Conservation (phyloP, 2,113 vertebrate genomes). For the Bos javanicus region DNA sequence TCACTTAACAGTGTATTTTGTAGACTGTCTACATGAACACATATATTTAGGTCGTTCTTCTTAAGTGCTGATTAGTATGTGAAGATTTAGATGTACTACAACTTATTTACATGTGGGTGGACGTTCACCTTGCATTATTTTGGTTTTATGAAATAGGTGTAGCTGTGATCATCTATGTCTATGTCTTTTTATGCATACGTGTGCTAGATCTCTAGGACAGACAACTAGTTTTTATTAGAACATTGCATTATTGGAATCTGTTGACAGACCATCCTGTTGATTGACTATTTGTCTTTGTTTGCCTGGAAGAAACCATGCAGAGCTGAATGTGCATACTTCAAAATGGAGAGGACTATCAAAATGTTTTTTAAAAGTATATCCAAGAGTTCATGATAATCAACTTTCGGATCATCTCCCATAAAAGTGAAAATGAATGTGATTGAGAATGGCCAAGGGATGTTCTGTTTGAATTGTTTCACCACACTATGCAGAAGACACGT, state of each 20-base stretch:
- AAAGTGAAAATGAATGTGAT: not conserved
- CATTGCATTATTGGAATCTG: not conserved
- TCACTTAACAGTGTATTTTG: not conserved
- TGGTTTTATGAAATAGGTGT: not conserved
- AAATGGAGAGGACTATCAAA: not conserved
- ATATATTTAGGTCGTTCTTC: not conserved
- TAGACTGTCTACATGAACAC: not conserved
- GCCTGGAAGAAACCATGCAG: not conserved
- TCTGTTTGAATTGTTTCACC: not conserved
- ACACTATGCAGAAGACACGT: not conserved
- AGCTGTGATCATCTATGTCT: not conserved
- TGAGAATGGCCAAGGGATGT: not conserved
- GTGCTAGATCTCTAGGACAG: not conserved
- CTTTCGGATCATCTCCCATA: not conserved
- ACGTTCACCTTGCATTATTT: not conserved
- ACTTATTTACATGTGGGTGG: not conserved
- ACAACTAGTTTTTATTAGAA: not conserved
- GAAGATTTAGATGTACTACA: not conserved
- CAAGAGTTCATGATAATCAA: not conserved
- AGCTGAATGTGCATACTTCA: not conserved
- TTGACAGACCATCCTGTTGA: not conserved
- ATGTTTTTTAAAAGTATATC: not conserved
- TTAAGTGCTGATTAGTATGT: not conserved
- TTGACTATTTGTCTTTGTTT: not conserved
- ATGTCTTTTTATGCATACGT: not conserved